Percentiles rank a stretch among this genome's conserved stretches.
Evolutionary conservation across 2,888 invertebrate genomes (phyloP).

Genomic region (Phania funesta): DNA sequence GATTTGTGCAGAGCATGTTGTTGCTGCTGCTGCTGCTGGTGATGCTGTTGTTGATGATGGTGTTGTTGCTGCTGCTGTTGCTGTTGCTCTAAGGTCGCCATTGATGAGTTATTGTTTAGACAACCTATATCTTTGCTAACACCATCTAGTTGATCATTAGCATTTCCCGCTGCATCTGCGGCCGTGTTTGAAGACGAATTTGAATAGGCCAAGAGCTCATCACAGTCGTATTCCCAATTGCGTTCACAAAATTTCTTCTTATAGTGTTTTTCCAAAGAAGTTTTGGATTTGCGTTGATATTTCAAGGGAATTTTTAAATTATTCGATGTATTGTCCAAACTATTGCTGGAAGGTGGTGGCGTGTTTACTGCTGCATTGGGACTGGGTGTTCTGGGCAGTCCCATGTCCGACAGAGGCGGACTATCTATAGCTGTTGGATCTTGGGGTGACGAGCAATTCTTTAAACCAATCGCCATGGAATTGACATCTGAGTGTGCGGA

Average conservation of each 20-base stretch:
- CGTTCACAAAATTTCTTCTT: constrained; percentile 93
- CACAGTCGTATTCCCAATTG: constrained; percentile 83
- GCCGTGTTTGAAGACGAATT: constrained; percentile 72
- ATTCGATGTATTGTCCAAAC: constrained; percentile 40
- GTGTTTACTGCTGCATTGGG: constrained; percentile 77
- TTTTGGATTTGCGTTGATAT: constrained; percentile 82
- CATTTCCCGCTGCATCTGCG: constrained; percentile 75
- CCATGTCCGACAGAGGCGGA: constrained; percentile 81
- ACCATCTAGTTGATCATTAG: constrained; percentile 53
- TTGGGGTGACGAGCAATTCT: constrained; percentile 75
- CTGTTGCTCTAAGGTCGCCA: constrained; percentile 49
- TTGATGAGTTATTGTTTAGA: constrained; percentile 39
- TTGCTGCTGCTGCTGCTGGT: constrained; percentile 51
- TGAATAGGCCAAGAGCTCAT: constrained; percentile 75
- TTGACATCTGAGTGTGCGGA: constrained; percentile 70
- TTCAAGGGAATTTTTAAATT: constrained; percentile 82
- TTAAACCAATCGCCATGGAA: constrained; percentile 71
- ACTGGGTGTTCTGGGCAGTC: constrained; percentile 79
- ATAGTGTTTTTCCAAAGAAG: constrained; percentile 84
- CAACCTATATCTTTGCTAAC: constrained; percentile 68
- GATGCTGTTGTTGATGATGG: constrained; percentile 26
- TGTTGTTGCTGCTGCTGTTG: constrained; percentile 1
- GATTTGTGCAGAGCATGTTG: constrained; percentile 82
- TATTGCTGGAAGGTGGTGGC: constrained; percentile 72
- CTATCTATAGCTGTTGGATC: constrained; percentile 81